A percentile compares a stretch with the other conserved stretches of the same genome.
Conservation (phyloP, 2,888 invertebrate species). For the Diplolepis rosae region DNA sequence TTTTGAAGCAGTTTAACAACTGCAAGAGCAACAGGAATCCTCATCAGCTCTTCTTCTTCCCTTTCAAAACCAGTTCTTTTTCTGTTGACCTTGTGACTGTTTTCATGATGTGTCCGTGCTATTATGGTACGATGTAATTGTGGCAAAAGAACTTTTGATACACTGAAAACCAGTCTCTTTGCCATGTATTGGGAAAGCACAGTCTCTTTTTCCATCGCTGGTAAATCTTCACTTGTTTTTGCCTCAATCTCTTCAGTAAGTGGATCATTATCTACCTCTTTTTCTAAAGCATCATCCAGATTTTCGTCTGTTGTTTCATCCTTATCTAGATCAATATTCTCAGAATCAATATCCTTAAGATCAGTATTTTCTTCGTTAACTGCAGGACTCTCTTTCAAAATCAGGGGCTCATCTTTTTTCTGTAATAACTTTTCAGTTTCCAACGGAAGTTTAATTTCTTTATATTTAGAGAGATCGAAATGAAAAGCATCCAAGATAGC, state of each 20-base stretch:
- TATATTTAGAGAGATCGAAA: conserved; percentile 86
- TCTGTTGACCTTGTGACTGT: conserved; percentile 85
- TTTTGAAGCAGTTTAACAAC: conserved; percentile 93
- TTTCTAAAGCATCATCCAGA: conserved; percentile 64
- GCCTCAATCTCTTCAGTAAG: conserved; percentile 48
- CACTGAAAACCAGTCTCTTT: conserved; percentile 82
- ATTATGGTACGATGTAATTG: conserved; percentile 85
- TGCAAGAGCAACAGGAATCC: conserved; percentile 94
- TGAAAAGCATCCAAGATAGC: conserved; percentile 93
- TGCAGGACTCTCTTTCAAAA: conserved; percentile 62
- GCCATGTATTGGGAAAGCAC: conserved; percentile 83
- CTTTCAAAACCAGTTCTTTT: conserved; percentile 80
- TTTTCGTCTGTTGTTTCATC: conserved; percentile 70
- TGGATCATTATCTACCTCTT: conserved; percentile 42
- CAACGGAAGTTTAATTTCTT: conserved; percentile 48
- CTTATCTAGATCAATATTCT: conserved; percentile 41
- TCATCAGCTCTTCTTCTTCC: conserved; percentile 92
- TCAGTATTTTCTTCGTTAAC: conserved; percentile 44
- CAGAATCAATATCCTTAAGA: conserved; percentile 39
- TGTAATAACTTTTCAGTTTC: conserved; percentile 54
- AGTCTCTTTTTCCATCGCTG: conserved; percentile 73
- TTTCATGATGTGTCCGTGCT: conserved; percentile 82
- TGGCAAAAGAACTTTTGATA: conserved; percentile 84
- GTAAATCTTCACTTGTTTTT: conserved; percentile 29
- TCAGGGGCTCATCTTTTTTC: conserved; percentile 48